Evolutionary conservation across 2,888 invertebrate genomes (phyloP), one percentile per base, ranked within the genome.

Genomic region (Epicampocera succincta): DNA sequence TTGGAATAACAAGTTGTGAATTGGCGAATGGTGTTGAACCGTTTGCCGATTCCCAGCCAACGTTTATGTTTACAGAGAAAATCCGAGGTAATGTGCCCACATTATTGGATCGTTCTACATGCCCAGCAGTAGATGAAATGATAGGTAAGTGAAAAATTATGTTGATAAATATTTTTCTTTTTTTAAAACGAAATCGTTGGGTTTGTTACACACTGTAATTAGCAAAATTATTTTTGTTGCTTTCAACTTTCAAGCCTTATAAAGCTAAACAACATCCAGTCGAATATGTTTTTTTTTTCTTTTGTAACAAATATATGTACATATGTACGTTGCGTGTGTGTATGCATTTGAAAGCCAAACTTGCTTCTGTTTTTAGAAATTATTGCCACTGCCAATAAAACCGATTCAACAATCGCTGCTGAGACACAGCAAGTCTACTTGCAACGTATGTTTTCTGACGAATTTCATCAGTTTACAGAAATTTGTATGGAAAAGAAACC

Each of bases 21-120:
- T 65, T 90, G 80, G 97, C 95, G 50, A 98, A 98, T 91, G 98
- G 98, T 0, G 93, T 95, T 40, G 96, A 96, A 84, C 98, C 98
- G 0, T 98, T 96, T 91, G 93, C 94, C 0, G 96, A 96, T 85
- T 95, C 96, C 87, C 93, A 96, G 6, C 94, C 94, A n/a, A 96
- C 98, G 0, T 93, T 97, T 86, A 97, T 98, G 97, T 92, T 97
- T 85, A 95, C 96, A 3, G 97, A 98, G 91, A 98, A 98, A 91
- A 87, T 91, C 38, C 93, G 96, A 69, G 97, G 97, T 0, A 93
- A 93, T 85, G 93, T 94, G 0, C 96, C 97, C 6, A 95, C 94
- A 79, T 91, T 96, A 74, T 91, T 96, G 33, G 96, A 96, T 91
- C 93, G 93, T 85, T 93, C 94, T 11, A 96, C 95, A 17, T 93